Evolutionary conservation across 2,797 vertebrate genomes (phyloP).

Genomic region (Halcyon badia): DNA sequence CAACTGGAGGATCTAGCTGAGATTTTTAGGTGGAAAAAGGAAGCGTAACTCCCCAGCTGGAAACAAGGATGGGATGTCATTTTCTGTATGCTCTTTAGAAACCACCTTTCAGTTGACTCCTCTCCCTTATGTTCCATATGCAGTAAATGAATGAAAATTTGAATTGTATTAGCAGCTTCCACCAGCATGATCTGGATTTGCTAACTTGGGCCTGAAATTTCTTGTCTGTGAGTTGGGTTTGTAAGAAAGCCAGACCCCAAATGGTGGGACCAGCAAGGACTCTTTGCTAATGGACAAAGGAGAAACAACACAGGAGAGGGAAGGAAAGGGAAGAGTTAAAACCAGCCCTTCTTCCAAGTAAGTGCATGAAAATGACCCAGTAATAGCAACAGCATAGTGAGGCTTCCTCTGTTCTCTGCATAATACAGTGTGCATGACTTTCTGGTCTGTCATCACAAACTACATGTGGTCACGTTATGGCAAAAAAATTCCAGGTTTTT

Average conservation of each 20-base stretch:
- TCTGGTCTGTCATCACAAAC: not conserved
- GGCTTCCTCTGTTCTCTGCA: not conserved
- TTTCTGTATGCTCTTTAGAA: not conserved
- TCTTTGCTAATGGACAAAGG: not conserved
- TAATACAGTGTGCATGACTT: not conserved
- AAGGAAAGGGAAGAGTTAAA: not conserved
- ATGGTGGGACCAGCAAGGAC: not conserved
- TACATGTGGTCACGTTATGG: not conserved
- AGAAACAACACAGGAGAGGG: not conserved
- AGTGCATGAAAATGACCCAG: not conserved
- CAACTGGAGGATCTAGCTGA: not conserved
- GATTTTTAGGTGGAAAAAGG: not conserved
- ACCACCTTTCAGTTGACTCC: not conserved
- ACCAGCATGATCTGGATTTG: not conserved
- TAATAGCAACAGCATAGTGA: not conserved
- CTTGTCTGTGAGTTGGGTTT: not conserved
- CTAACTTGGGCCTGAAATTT: not conserved
- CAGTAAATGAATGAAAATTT: not conserved
- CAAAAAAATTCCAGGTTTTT: not conserved
- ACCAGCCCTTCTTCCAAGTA: not conserved
- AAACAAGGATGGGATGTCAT: not conserved
- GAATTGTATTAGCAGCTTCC: not conserved
- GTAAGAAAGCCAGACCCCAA: not conserved
- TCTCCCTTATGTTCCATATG: not conserved
- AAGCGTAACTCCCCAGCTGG: not conserved